These are phyloP conservation scores for Apogon talboti DNA, from an alignment of 2,797 vertebrate genomes.

Conservation along the genomic window DNA sequence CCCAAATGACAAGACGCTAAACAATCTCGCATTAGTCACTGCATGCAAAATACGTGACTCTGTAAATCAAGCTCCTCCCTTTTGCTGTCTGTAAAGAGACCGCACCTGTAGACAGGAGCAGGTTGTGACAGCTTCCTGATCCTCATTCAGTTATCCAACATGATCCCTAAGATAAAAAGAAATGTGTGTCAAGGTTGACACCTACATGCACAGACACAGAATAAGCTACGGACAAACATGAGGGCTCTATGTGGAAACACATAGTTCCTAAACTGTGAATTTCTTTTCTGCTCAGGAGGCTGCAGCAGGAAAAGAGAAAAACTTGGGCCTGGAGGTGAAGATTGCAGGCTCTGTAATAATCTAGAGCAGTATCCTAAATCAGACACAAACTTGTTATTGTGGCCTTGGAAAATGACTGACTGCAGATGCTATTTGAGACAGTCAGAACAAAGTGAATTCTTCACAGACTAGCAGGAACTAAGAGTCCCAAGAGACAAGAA, in stretches of 20 bases:
- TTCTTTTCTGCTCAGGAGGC: conserved; percentile 18
- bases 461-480: conserved; percentile 28
- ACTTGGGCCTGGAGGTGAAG: conserved; percentile 14
- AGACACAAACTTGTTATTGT: conserved; percentile 67
- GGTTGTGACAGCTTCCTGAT: conserved; percentile 72
- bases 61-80: conserved; percentile 52
- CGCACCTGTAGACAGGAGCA: conserved; percentile 74
- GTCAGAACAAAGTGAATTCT: conserved; percentile 44
- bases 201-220: conserved; percentile 40
- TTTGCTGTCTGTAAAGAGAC: conserved; percentile 48
- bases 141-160: conserved; percentile 34
- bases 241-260: not conserved
- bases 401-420: conserved; percentile 63
- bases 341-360: conserved; percentile 54
- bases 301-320: conserved; percentile 4
- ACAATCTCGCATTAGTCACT: conserved; percentile 68
- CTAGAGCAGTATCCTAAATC: conserved; percentile 59
- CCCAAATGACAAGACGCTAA: conserved; percentile 52
- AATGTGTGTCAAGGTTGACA: conserved; percentile 15
- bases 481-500: conserved; percentile 35
- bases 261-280: not conserved
- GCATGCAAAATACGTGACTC: conserved; percentile 65
- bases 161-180: conserved; percentile 41
- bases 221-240: conserved; percentile 24
- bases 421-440: conserved; percentile 56